These are phyloP conservation scores for Trachymyrmex cornetzi DNA, from an alignment of 1,140 invertebrate genomes.

Conservation along the genomic window DNA sequence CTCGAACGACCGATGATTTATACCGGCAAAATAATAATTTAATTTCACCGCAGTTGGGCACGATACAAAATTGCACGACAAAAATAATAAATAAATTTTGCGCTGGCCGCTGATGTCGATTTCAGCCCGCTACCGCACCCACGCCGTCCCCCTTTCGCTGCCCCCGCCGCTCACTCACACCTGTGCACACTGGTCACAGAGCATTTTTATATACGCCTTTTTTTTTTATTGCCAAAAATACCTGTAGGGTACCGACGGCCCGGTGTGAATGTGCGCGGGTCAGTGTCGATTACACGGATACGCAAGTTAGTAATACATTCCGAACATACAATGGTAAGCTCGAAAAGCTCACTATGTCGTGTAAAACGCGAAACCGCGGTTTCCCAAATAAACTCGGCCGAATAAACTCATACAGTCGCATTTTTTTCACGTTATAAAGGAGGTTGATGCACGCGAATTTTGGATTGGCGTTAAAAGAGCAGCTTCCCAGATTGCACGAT, in stretches of 20 bases:
- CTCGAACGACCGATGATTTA: conserved; percentile 82
- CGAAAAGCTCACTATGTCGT: conserved; percentile 56
- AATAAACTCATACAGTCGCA: conserved; percentile 38
- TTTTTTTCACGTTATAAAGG: conserved; percentile 42
- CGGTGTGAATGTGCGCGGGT: conserved; percentile 29
- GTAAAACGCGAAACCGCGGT: conserved; percentile 50
- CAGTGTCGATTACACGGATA: conserved; percentile 70
- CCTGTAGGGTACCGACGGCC: conserved; percentile 44
- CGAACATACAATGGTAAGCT: conserved; percentile 22
- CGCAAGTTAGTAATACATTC: conserved; percentile 62
- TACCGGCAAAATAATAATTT: conserved; percentile 87
- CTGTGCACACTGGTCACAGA: conserved; percentile 63
- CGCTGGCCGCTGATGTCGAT: conserved; percentile 85
- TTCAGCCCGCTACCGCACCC: conserved; percentile 73
- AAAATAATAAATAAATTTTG: conserved; percentile 87
- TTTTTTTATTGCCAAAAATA: conserved; percentile 72
- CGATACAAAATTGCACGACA: conserved; percentile 86
- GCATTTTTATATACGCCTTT: conserved; percentile 70
- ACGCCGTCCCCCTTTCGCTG: conserved; percentile 9
- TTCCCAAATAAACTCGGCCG: conserved; percentile 60
- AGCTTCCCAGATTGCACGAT: conserved; percentile 12
- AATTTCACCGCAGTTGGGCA: conserved; percentile 86
- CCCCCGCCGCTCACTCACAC: conserved; percentile 61
- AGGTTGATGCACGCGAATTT: conserved; percentile 22
- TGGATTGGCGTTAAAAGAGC: conserved; percentile 47